Percentiles rank a stretch among this genome's conserved stretches.
Evolutionary conservation across 2,113 vertebrate species (phyloP).

Genomic region (Heptranchias perlo): DNA sequence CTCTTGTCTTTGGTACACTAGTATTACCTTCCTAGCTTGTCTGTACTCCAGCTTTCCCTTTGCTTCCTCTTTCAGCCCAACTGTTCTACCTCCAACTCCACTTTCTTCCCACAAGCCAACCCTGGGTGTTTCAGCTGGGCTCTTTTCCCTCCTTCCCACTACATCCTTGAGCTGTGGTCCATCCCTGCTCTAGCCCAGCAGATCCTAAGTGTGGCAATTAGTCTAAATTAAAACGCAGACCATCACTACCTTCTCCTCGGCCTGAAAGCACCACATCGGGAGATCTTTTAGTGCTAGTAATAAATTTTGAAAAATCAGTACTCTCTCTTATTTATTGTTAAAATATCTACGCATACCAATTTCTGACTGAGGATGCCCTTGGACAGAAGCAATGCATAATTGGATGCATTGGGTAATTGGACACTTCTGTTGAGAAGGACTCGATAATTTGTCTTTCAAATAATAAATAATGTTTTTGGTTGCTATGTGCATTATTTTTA

Average conservation of each 20-base stretch:
- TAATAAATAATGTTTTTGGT: not conserved
- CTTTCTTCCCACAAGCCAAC: not conserved
- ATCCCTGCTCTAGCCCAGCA: not conserved
- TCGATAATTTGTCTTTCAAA: not conserved
- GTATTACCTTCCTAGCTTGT: not conserved
- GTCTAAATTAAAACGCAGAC: not conserved
- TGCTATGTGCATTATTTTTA: not conserved
- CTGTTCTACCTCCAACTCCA: not conserved
- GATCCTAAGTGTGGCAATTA: not conserved
- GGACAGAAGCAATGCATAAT: not conserved
- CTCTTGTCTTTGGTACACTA: too few relatives aligned
- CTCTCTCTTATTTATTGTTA: not conserved
- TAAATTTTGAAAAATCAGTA: not conserved
- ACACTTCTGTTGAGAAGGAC: not conserved
- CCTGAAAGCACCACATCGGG: not conserved
- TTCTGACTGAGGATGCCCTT: not conserved
- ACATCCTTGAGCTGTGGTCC: not conserved
- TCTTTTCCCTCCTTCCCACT: not conserved
- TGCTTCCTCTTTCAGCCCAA: not conserved
- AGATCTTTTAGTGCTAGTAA: not conserved
- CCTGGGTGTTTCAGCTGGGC: not conserved
- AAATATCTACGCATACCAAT: not conserved
- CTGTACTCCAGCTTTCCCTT: not conserved
- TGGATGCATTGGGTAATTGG: not conserved
- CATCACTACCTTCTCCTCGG: not conserved